Conservation (phyloP, 23 tunicate genomes). For the Corella eumyota region DNA sequence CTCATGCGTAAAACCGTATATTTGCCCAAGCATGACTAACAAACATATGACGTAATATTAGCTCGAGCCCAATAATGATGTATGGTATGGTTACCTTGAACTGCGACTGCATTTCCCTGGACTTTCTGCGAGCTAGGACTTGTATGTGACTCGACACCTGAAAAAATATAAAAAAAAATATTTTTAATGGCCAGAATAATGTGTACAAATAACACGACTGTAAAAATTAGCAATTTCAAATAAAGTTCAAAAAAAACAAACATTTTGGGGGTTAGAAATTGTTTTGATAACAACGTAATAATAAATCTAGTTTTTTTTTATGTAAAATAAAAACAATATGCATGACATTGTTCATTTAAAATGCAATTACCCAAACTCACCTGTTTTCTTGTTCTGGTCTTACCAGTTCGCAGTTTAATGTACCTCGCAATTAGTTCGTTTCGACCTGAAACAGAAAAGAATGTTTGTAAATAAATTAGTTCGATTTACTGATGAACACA, state of each 20-base stretch:
- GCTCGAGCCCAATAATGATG: too few species aligned
- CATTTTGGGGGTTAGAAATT: too few species aligned
- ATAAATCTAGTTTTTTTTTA: not conserved
- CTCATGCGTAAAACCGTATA: too few species aligned
- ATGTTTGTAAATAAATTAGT: too few species aligned
- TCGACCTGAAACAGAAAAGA: conserved; percentile 69
- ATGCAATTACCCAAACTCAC: conserved; percentile 8
- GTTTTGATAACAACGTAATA: not conserved
- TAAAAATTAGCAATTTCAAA: too few species aligned
- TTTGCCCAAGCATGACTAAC: too few species aligned
- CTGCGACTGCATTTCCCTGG: conserved; percentile 95
- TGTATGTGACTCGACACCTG: conserved; percentile 99
- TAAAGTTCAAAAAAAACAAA: too few species aligned
- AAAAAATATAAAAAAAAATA: not conserved
- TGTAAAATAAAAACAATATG: not conserved
- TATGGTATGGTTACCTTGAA: too few species aligned
- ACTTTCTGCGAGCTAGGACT: conserved; percentile 86
- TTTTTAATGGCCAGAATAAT: not conserved
- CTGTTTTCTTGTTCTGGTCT: conserved; percentile 97
- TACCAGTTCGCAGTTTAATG: conserved; percentile 94
- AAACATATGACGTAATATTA: too few species aligned
- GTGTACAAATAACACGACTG: too few species aligned
- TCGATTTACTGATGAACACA: too few species aligned
- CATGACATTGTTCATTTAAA: too few species aligned
- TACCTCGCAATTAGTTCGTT: conserved; percentile 97